phyloP scores from a whole-genome alignment of 2,797 vertebrate species.

The Lates japonicus region DNA sequence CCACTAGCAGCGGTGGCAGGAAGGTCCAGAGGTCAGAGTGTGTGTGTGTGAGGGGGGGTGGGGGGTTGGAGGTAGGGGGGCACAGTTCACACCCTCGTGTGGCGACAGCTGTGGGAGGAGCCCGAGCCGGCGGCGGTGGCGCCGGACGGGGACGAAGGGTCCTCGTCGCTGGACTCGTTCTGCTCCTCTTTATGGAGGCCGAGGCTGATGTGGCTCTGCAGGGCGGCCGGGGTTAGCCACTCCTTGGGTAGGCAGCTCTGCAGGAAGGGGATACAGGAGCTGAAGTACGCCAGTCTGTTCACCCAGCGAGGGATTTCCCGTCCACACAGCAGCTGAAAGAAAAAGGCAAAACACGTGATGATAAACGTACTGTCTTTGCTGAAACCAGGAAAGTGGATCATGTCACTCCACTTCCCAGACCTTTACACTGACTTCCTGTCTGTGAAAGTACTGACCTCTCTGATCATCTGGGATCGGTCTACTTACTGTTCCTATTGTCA shows the following conservation, averaged over 20 bases:
- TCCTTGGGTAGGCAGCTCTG: conserved; percentile 96
- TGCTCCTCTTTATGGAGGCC: conserved; percentile 93
- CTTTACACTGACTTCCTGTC: neutral
- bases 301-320: conserved; percentile 96
- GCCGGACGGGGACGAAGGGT: conserved; percentile 86
- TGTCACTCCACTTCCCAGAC: neutral
- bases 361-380: neutral
- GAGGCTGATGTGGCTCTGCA: conserved; percentile 95
- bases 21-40: conserved; percentile 62
- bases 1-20: conserved; percentile 45
- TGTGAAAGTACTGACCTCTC: no score
- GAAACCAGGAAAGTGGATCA: neutral
- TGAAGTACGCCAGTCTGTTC: conserved; percentile 96
- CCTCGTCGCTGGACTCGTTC: conserved; percentile 89
- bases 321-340: conserved; percentile 91
- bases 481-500: neutral
- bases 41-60: neutral
- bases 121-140: conserved; percentile 82
- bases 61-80: neutral
- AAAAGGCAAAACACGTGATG: neutral
- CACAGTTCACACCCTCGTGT: conserved; percentile 89
- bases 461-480: no score
- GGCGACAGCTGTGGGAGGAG: conserved; percentile 90
- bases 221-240: conserved; percentile 94
- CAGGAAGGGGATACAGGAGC: conserved; percentile 95